Conservation (phyloP, 2,113 vertebrate genomes). For the Sinocyclocheilus anshuiensis region DNA sequence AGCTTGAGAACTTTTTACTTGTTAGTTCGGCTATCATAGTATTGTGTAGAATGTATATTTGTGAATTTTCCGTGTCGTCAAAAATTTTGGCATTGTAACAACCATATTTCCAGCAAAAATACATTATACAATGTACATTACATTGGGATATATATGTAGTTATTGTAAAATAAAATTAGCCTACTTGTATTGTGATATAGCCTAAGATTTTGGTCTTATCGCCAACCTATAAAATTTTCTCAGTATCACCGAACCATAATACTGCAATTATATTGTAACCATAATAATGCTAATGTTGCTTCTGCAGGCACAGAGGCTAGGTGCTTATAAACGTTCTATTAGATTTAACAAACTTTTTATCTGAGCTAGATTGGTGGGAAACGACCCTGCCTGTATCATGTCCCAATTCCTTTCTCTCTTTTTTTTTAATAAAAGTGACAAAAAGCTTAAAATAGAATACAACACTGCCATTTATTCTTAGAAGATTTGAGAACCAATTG, state of each 20-base stretch:
- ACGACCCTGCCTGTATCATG: not conserved
- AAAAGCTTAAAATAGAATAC: slow-evolving; percentile 9
- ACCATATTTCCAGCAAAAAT: too few relatives aligned
- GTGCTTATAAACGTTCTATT: not conserved
- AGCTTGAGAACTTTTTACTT: too few relatives aligned
- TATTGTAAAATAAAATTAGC: not conserved
- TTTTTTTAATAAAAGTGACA: slow-evolving; percentile 7
- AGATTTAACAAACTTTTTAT: slow-evolving; percentile 5
- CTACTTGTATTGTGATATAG: not conserved
- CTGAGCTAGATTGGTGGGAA: not conserved
- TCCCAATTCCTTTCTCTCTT: not conserved
- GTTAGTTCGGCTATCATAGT: too few relatives aligned
- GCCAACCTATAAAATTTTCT: not conserved
- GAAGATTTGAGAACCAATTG: not conserved
- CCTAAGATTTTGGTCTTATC: not conserved
- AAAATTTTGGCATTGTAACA: too few relatives aligned
- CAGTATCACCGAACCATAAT: not conserved
- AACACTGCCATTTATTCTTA: not conserved
- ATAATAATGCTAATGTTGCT: not conserved
- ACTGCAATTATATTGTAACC: not conserved
- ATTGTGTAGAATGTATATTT: too few relatives aligned
- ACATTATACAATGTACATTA: too few relatives aligned
- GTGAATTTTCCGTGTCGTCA: too few relatives aligned
- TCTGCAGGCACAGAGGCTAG: not conserved
- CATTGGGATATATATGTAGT: not conserved